A percentile compares a stretch with the other conserved stretches of the same genome.
These are phyloP conservation scores for Dolichoris vasculosae DNA, from an alignment of 1,140 invertebrate species.

Conservation along the genomic window DNA sequence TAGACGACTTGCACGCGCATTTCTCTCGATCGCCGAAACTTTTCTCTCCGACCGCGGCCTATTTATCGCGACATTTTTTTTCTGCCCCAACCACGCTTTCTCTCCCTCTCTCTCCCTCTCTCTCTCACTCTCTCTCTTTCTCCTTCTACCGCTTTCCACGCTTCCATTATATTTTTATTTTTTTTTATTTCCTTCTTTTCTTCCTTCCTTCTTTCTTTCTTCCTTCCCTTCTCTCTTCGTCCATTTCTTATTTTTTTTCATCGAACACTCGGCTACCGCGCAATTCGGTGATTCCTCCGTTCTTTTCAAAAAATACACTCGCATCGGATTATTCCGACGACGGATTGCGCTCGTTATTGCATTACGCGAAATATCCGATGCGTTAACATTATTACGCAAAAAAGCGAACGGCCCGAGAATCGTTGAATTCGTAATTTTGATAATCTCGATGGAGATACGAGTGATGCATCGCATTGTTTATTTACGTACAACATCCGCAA, in stretches of 20 bases:
- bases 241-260: background rate
- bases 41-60: background rate
- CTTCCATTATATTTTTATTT: background rate
- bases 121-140: background rate
- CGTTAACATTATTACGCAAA: background rate
- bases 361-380: conserved; percentile 6
- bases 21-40: background rate
- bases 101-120: background rate
- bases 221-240: no score
- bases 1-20: background rate
- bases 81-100: no score
- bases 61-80: background rate
- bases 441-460: background rate
- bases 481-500: background rate
- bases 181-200: background rate
- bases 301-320: background rate
- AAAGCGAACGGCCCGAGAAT: background rate
- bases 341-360: background rate
- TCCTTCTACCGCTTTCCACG: background rate
- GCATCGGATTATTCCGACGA: background rate
- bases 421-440: background rate
- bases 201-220: background rate
- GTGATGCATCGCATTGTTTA: background rate
- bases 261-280: background rate
- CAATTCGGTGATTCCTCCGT: background rate